phyloP scores from a whole-genome alignment of 2,888 invertebrate genomes.

The Drosophila neutralis region DNA sequence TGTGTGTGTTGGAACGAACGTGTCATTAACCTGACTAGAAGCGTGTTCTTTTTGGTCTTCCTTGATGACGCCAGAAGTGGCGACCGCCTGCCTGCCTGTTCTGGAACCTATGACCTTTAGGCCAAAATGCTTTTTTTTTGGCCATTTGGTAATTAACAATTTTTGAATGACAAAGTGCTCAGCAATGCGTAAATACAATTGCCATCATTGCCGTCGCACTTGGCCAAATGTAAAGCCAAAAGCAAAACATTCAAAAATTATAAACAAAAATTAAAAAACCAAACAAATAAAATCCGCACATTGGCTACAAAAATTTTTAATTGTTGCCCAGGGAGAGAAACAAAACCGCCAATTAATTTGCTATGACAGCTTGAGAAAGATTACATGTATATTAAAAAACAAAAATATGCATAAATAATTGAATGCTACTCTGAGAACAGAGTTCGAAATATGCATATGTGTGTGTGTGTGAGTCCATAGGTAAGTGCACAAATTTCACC shows the following conservation, averaged over 20 bases:
- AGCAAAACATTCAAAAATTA: constrained; percentile 30
- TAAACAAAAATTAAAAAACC: constrained; percentile 16
- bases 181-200: constrained; percentile 80
- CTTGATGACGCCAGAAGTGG: constrained; percentile 54
- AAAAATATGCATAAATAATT: constrained; percentile 51
- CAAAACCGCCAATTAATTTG: constrained; percentile 53
- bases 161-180: constrained; percentile 75
- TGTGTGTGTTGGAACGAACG: constrained; percentile 14
- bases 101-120: constrained; percentile 68
- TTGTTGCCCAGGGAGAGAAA: constrained; percentile 28
- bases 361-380: constrained; percentile 58
- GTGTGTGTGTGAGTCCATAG: not conserved
- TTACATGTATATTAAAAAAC: constrained; percentile 7
- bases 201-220: constrained; percentile 61
- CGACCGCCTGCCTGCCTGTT: constrained; percentile 7
- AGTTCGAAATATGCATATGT: not conserved
- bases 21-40: constrained; percentile 65
- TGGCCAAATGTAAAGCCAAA: constrained; percentile 53
- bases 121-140: constrained; percentile 26
- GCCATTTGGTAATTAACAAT: constrained; percentile 61
- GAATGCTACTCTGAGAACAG: constrained; percentile 2
- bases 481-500: constrained; percentile 39
- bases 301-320: constrained; percentile 46
- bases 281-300: constrained; percentile 35
- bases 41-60: constrained; percentile 25